Base-by-base conservation (phyloP, 92 coral and sea anemone species). In the Anthopleura xanthogrammica region DNA sequence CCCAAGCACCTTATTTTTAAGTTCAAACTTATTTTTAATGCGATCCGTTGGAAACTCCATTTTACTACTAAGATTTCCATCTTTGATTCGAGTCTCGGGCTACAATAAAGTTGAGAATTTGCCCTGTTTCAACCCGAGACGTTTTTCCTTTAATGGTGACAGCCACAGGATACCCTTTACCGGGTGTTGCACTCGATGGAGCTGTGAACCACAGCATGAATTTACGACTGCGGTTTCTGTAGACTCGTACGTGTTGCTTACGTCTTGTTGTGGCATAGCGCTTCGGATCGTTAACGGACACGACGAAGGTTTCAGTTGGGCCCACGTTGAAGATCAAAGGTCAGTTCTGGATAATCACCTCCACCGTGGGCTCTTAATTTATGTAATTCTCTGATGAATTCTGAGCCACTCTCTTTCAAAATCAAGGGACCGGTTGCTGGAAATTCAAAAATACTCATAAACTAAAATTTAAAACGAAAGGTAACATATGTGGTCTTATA, bases 321-420 rank as follows among this genome's bases (percentile, higher is more conserved):
- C 98, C 98, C 23, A 78, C 82, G 91, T 95, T 95, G 85, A 93
- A 86, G 43, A 92, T 75, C 76, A 77, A n/a, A n/a, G n/a, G n/a
- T n/a, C n/a, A 29, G 86, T 74, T 95, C 98, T 0, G 93, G 91
- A 77, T 90, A 87, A 76, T 95, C 98, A n/a, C 97, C 97, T 29
- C 98, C 98, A 7, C 56, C 93, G 39, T 83, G 89, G 3, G 95
- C 92, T 77, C 83, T 40, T 41, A 95, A 89, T 5, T 52, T 77
- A 19, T 81, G 2, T 9, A 95, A 79, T 17, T 90, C 95, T 20
- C 52, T 72, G 2, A 88, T 76, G n/a, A 95, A 92, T 23, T 89
- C 85, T 5, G 0, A 8, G 8, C 87, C 85, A 20, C 56, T 0
- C 22, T 54, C 56, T 58, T 86, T 84, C 76, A 20, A 76, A 46